Evolutionary conservation across 2,113 vertebrate species (phyloP).

Genomic region (Hirundichthys speculiger): DNA sequence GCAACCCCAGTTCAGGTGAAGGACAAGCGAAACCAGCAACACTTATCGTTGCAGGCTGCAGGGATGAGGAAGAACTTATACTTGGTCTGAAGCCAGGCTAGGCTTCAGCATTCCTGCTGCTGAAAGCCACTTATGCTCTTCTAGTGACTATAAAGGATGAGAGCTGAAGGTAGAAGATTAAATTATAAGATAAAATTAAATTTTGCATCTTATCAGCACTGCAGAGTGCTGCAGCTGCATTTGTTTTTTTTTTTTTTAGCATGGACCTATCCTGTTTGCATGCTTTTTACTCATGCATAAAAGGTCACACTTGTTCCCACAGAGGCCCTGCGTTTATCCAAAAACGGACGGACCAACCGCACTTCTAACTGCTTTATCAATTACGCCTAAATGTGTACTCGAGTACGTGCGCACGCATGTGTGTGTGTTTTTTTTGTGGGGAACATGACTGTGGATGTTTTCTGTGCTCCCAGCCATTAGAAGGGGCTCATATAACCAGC

Average conservation of each 20-base stretch:
- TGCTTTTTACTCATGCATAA: constrained; percentile 35
- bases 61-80: constrained; percentile 4
- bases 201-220: constrained; percentile 33
- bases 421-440: constrained; percentile 67
- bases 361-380: constrained; percentile 31
- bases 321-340: constrained; percentile 42
- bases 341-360: constrained; percentile 32
- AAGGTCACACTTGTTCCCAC: constrained; percentile 32
- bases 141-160: constrained; percentile 17
- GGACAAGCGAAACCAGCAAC: constrained; percentile 47
- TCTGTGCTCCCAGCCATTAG: constrained; percentile 76
- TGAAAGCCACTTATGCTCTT: constrained; percentile 38
- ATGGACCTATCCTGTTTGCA: constrained; percentile 15
- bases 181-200: constrained; percentile 50
- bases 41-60: constrained; percentile 40
- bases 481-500: constrained; percentile 78
- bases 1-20: constrained; percentile 50
- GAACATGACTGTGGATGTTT: constrained; percentile 74
- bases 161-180: constrained; percentile 27
- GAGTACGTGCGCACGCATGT: constrained; percentile 10
- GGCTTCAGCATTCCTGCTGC: constrained; percentile 16
- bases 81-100: constrained; percentile 15
- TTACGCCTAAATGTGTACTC: constrained; percentile 17
- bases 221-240: constrained; percentile 25
- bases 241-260: not conserved